A percentile compares a stretch with the other conserved stretches of the same genome.
Evolutionary conservation across 2,888 invertebrate species (phyloP).

Genomic region (Rhaphigaster nebulosa): DNA sequence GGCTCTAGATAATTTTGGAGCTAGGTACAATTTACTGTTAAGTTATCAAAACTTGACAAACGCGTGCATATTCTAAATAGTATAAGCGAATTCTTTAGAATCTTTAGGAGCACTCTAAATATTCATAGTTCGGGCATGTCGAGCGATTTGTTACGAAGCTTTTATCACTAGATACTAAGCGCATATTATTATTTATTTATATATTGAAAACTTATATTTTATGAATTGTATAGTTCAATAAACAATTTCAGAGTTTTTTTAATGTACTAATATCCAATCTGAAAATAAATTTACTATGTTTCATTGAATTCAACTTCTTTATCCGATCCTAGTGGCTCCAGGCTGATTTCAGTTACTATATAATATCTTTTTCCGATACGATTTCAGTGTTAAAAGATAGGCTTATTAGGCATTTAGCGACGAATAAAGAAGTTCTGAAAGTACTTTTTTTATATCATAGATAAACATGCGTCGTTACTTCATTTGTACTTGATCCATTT

Average conservation of each 20-base stretch:
- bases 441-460: too few species aligned
- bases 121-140: background rate
- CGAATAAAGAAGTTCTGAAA: too few species aligned
- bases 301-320: too few species aligned
- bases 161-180: background rate
- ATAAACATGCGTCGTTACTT: too few species aligned
- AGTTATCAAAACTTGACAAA: constrained; percentile 51
- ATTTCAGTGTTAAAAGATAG: too few species aligned
- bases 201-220: background rate
- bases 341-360: too few species aligned
- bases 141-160: constrained; percentile 28
- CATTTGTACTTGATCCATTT: too few species aligned
- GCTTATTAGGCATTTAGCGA: too few species aligned
- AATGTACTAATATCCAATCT: too few species aligned
- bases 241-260: background rate
- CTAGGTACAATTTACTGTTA: constrained; percentile 47
- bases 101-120: constrained; percentile 25
- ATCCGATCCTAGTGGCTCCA: too few species aligned
- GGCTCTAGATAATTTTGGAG: background rate
- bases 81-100: constrained; percentile 18
- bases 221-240: background rate
- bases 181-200: constrained; percentile 23
- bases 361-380: too few species aligned
- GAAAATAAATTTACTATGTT: too few species aligned
- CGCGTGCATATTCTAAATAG: constrained; percentile 60